Evolutionary conservation across 2,113 vertebrate genomes (phyloP).

Genomic region (Catharus fuscescens): DNA sequence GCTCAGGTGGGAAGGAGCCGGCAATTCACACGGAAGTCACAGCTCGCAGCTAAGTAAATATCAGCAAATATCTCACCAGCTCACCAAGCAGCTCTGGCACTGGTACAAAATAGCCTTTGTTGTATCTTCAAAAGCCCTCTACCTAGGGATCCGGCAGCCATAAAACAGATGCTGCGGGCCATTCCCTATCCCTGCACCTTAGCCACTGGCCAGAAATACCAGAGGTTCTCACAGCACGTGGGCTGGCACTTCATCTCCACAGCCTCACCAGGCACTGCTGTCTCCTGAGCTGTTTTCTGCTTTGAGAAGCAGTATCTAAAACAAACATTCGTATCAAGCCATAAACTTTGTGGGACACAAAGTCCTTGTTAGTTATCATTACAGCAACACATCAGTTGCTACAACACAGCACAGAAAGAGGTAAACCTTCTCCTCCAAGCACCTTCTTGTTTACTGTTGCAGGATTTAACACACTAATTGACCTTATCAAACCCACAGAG

Average conservation of each 20-base stretch:
- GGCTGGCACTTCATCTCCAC: not conserved
- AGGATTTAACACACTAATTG: not conserved
- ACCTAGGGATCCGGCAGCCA: not conserved
- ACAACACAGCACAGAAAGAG: not conserved
- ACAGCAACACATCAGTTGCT: not conserved
- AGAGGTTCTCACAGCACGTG: not conserved
- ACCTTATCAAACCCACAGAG: not conserved
- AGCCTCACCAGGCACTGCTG: not conserved
- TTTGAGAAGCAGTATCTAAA: not conserved
- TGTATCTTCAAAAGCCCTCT: not conserved
- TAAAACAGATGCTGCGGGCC: not conserved
- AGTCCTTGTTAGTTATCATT: not conserved
- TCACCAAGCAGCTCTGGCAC: not conserved
- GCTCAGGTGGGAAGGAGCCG: not conserved
- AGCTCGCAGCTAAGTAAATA: not conserved
- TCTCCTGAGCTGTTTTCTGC: not conserved
- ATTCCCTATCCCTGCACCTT: not conserved
- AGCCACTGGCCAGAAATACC: not conserved
- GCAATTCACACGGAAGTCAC: not conserved
- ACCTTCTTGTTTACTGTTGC: not conserved
- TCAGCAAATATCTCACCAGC: not conserved
- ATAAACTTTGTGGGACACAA: not conserved
- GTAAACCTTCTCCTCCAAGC: not conserved
- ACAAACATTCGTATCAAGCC: not conserved
- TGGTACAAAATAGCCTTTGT: not conserved